These are phyloP conservation scores for Bovichtus variegatus DNA, from an alignment of 2,797 vertebrate species.

Conservation along the genomic window DNA sequence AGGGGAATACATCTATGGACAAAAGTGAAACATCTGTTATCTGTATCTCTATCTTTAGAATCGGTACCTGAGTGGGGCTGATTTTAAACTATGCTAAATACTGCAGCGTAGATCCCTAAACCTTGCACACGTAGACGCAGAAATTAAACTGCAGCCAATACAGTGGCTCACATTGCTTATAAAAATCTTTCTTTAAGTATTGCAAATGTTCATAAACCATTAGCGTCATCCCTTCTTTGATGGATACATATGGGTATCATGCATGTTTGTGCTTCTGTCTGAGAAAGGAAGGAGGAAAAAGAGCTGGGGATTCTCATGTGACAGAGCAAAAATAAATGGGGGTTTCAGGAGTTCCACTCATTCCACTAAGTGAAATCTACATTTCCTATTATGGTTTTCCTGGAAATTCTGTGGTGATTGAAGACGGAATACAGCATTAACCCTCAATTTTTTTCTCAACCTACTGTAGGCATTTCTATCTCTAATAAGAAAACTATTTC, in stretches of 20 bases:
- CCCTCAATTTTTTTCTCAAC: slow-evolving; percentile 25
- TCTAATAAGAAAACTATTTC: slow-evolving; percentile 45
- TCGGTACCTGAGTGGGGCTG: slow-evolving; percentile 17
- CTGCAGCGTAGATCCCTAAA: slow-evolving; percentile 17
- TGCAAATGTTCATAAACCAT: slow-evolving; percentile 36
- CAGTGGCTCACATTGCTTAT: slow-evolving; percentile 16
- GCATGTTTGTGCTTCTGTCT: slow-evolving; percentile 34
- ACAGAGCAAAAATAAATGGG: slow-evolving; percentile 37
- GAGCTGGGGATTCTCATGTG: slow-evolving; percentile 13
- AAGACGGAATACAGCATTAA: slow-evolving; percentile 18
- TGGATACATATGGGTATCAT: background rate
- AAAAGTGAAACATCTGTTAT: slow-evolving; percentile 57
- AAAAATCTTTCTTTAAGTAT: slow-evolving; percentile 19
- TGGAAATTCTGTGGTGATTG: slow-evolving; percentile 10
- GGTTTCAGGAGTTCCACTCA: slow-evolving; percentile 36
- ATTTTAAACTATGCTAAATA: slow-evolving; percentile 41
- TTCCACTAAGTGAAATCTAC: slow-evolving; percentile 43
- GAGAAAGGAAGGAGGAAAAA: background rate
- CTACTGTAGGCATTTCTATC: slow-evolving; percentile 20
- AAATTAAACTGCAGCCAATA: slow-evolving; percentile 33
- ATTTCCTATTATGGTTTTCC: slow-evolving; percentile 32
- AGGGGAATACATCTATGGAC: slow-evolving; percentile 26
- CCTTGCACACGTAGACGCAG: slow-evolving; percentile 8
- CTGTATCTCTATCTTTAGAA: slow-evolving; percentile 42
- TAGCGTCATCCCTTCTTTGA: background rate